phyloP scores from a whole-genome alignment of 30 jellyfish, hydroid and myxozoan species.

The Hydractinia symbiolongicarpus region DNA sequence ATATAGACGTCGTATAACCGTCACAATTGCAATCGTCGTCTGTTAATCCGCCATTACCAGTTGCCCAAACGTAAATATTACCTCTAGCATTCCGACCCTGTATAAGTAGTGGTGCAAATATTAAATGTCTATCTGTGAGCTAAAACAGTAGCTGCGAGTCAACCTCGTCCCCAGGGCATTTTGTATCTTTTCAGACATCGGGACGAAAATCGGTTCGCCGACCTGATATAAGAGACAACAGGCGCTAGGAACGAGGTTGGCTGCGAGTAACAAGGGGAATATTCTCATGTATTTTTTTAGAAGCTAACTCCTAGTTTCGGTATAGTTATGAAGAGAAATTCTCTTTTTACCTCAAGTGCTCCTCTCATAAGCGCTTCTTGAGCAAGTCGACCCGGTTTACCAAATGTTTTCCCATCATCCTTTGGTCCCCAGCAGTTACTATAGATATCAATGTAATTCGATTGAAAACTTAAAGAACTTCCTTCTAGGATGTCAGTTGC shows the following conservation, averaged over 20 bases:
- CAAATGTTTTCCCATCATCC: conserved; percentile 98
- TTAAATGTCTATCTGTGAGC: too few relatives aligned
- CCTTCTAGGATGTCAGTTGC: conserved; percentile 98
- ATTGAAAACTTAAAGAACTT: conserved; percentile 91
- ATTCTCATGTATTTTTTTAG: too few relatives aligned
- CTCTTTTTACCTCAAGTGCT: conserved; percentile 62
- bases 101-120: background rate
- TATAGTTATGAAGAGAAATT: too few relatives aligned
- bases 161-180: too few relatives aligned
- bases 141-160: too few relatives aligned
- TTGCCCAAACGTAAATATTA: conserved; percentile 97
- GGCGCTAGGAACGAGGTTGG: too few relatives aligned
- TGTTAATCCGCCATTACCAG: conserved; percentile 99
- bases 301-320: too few relatives aligned
- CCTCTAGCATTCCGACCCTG: conserved; percentile 98
- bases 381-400: conserved; percentile 97
- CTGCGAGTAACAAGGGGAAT: too few relatives aligned
- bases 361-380: conserved; percentile 98
- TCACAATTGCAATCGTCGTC: conserved; percentile 99
- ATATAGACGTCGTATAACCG: conserved; percentile 98
- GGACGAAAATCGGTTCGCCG: too few relatives aligned
- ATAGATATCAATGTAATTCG: conserved; percentile 90
- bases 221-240: too few relatives aligned
- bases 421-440: conserved; percentile 99
- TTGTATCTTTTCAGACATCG: too few relatives aligned